Conservation (phyloP, 2,797 vertebrate genomes). For the Mormyrus hasselquistii region DNA sequence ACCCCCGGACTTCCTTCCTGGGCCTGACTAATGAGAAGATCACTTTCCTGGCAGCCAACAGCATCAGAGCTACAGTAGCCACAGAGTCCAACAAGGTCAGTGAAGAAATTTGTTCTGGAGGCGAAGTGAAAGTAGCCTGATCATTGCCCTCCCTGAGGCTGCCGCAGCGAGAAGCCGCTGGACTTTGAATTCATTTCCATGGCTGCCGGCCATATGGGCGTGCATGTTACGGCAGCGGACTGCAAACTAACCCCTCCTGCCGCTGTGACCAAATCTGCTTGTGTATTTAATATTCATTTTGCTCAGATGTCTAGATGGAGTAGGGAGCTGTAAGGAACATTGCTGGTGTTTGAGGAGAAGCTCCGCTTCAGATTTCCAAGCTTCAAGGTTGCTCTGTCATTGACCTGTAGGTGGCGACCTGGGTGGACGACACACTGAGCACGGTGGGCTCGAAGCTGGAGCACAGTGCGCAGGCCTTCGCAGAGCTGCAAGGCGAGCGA, state of each 20-base stretch:
- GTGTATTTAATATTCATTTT: not conserved
- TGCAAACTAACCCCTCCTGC: not conserved
- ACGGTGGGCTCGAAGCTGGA: conserved; percentile 95
- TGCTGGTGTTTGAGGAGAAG: not conserved
- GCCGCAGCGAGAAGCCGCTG: not conserved
- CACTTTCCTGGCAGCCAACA: conserved; percentile 91
- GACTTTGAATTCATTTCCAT: not conserved
- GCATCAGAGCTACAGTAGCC: conserved; percentile 95
- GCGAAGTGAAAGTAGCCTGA: not conserved
- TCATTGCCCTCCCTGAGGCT: not conserved
- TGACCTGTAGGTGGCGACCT: conserved; percentile 80
- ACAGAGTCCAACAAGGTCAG: conserved; percentile 94
- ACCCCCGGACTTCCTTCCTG: conserved; percentile 89
- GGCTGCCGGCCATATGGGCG: not conserved
- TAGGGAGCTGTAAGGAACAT: not conserved
- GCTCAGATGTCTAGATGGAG: not conserved
- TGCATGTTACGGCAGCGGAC: not conserved
- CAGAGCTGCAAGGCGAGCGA: conserved; percentile 91
- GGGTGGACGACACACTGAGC: conserved; percentile 97
- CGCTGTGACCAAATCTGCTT: not conserved
- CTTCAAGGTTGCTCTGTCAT: not conserved
- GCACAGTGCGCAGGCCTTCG: conserved; percentile 87
- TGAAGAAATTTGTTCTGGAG: not conserved
- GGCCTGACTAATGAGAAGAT: conserved; percentile 92
- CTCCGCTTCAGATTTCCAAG: not conserved